Conservation (phyloP, 1,140 invertebrate species). For the Lucilia sericata region DNA sequence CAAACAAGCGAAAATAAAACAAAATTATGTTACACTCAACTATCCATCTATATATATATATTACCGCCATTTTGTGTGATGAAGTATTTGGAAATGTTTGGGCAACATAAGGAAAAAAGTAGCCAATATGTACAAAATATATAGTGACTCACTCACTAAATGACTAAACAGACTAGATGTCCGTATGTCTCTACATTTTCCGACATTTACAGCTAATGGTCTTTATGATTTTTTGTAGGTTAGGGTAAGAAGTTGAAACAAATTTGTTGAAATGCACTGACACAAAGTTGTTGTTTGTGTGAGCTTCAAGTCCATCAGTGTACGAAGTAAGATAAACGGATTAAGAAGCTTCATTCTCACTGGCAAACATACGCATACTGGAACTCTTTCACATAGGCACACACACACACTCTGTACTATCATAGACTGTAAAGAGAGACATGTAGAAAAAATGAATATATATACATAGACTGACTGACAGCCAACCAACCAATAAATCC, state of each 20-base stretch:
- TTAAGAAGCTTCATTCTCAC: constrained; percentile 53
- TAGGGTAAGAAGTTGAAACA: background rate
- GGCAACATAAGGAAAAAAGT: background rate
- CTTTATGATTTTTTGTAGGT: constrained; percentile 11
- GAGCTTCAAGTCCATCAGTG: constrained; percentile 66
- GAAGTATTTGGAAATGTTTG: background rate
- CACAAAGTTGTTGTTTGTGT: background rate
- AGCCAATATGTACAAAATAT: background rate
- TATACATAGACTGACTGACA: background rate
- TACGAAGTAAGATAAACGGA: constrained; percentile 69
- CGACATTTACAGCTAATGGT: constrained; percentile 4
- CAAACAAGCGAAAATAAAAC: constrained; percentile 1
- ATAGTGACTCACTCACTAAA: constrained; percentile 24
- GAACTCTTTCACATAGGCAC: background rate
- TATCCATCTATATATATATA: background rate
- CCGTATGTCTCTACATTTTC: too few relatives aligned
- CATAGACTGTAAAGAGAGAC: background rate
- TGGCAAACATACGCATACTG: background rate
- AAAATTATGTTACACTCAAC: constrained; percentile 2
- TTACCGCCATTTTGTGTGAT: constrained; percentile 22
- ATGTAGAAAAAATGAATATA: background rate
- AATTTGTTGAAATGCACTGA: background rate
- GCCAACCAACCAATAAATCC: constrained; percentile 26
- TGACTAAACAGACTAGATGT: too few relatives aligned
- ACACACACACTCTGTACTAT: background rate